These are phyloP conservation scores for Pangasianodon gigas DNA, from an alignment of 2,113 vertebrate genomes.

Conservation along the genomic window DNA sequence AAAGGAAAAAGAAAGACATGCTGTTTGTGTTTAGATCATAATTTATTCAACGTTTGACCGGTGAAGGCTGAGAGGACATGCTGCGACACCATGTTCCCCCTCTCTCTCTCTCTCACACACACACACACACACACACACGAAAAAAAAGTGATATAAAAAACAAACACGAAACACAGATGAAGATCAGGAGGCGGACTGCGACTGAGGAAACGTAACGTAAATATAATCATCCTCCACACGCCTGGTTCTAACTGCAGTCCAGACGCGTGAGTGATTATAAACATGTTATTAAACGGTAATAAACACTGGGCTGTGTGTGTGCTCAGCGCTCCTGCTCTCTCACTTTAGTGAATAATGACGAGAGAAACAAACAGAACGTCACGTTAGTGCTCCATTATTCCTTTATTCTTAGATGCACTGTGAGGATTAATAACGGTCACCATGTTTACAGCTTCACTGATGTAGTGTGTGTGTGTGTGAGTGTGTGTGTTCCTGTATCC, in stretches of 20 bases:
- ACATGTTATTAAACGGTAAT: neutral
- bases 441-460: neutral
- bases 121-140: neutral
- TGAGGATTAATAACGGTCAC: neutral
- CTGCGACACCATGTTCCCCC: neutral
- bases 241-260: neutral
- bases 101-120: neutral
- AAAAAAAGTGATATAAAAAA: too few species aligned
- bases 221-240: neutral
- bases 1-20: conserved; percentile 19
- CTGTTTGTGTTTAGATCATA: neutral
- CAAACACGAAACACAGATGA: neutral
- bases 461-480: neutral
- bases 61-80: neutral
- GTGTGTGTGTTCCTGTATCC: neutral
- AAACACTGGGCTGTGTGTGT: neutral
- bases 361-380: neutral
- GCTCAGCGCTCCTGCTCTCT: neutral
- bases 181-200: neutral
- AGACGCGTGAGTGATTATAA: neutral
- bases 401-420: neutral
- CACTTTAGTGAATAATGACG: neutral
- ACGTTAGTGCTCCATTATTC: neutral
- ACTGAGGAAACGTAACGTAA: neutral
- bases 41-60: neutral